Evolutionary conservation across 2,888 invertebrate genomes (phyloP), one percentile per base, ranked within the genome.

Genomic region (Cryptocephalus primarius): DNA sequence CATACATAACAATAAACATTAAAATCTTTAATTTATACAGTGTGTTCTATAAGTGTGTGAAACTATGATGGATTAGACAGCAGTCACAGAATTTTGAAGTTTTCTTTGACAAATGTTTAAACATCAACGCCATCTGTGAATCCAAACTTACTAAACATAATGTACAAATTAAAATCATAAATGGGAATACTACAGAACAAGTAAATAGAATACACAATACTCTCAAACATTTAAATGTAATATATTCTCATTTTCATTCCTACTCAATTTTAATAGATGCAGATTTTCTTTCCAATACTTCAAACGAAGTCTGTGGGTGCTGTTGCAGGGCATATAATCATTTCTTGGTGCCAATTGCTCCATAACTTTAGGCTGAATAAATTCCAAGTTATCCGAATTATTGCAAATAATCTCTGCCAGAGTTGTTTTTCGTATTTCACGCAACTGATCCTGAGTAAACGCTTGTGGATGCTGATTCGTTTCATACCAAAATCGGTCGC

Each of bases 401-500:
- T 83, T 81, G 62, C 90, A 90, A 47, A 90, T 83, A 11, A 90
- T 73, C 33, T 77, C 75, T 0, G 87, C 83, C 10, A 90, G 63
- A 0, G 82, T 79, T 0, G 83, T 83, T 64, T 82, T 84, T 10
- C 88, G 79, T 45, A 96, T 81, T 68, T 92, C 88, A 0, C 72
- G 69, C 11, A 94, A 71, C 77, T 95, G 94, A 38, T 78, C 83
- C 79, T 71, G 61, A 1, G 79, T 79, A 59, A 90, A 90, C 4
- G 77, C 77, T 50, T 83, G 76, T 0, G 77, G 75, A 33, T 75
- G 69, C 47, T 80, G 75, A 1, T 72, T 69, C 33, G 82, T 82
- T 67, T 94, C 93, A 63, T 92, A 93, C 89, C 91, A 94, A 72
- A 80, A 88, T 41, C 91, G 74, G 70, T 94, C 94, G 0, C 88